Evolutionary conservation across 2,797 vertebrate genomes (phyloP), one percentile per base, ranked within the genome.

Genomic region (Urosaurus nigricauda): DNA sequence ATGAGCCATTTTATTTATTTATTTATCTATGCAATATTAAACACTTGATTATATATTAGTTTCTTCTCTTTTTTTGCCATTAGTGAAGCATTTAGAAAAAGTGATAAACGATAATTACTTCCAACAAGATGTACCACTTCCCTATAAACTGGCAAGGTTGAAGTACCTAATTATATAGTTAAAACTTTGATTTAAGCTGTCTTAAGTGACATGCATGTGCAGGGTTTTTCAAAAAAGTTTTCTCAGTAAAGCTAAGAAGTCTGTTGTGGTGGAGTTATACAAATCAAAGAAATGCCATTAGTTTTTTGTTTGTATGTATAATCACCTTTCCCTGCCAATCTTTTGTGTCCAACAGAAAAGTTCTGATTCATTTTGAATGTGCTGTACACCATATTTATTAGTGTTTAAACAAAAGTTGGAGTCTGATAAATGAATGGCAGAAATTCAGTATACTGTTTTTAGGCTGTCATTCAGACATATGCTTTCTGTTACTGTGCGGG

Each of bases 141-240:
- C 80, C 0, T 85, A 91, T 93, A 92, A 94, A 93, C 40, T 35
- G 37, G 37, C 17, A 63, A 63, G 63, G 91, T 60, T 89, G 85
- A 80, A 90, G 79, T 87, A 91, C 88, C 13, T 7, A 88, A 92
- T 93, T 96, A 93, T 92, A 65, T 88, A 95, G 82, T 93, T 93
- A 89, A 93, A 17, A 9, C 65, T 68, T 68, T 63, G 8, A 26
- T 65, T 65, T 68, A 93, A 95, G 93, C 95, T 96, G 95, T 88
- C 73, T 95, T 96, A 94, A 88, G 93, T 96, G 96, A 95, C 86
- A 92, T 88, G 12, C 91, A 60, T 40, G 35, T 90, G 80, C 91
- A 90, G 43, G 88, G 94, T 83, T 93, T 88, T 89, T 58, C 92
- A 37, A 74, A 37, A 24, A 19, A 74, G 37, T 53, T 85, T 79